Conservation (phyloP, 2,888 invertebrate species). For the Macrostomum cliftonense region DNA sequence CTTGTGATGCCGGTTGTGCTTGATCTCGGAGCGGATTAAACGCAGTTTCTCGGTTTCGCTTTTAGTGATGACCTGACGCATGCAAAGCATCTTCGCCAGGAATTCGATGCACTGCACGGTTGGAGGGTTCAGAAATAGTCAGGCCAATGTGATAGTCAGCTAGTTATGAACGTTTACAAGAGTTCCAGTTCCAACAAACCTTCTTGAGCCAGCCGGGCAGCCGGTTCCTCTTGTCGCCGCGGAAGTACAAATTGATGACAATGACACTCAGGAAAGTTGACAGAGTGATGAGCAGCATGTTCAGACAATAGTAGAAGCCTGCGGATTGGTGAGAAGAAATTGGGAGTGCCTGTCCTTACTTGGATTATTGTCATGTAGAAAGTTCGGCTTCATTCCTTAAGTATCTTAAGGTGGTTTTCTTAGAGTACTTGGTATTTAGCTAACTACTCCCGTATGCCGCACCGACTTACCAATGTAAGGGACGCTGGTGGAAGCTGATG, state of each 20-base stretch:
- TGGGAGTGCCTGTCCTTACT: too few species aligned
- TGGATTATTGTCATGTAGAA: too few species aligned
- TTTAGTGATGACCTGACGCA: constrained; percentile 4
- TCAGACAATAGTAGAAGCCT: constrained; percentile 37
- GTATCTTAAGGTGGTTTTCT: too few species aligned
- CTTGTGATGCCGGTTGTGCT: constrained; percentile 7
- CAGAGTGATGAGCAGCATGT: constrained; percentile 37
- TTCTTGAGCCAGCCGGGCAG: constrained; percentile 11
- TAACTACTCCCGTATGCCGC: too few species aligned
- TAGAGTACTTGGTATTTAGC: too few species aligned
- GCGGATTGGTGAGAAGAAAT: too few species aligned
- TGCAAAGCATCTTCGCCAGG: constrained; percentile 7
- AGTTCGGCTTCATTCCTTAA: too few species aligned
- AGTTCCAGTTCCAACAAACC: neutral
- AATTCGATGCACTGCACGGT: neutral
- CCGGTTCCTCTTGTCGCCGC: constrained; percentile 17
- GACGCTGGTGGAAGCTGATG: constrained; percentile 21
- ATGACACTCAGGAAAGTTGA: constrained; percentile 34
- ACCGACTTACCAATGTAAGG: constrained; percentile 12
- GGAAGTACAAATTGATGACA: constrained; percentile 35
- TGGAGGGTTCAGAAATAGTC: neutral
- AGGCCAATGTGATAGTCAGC: too few species aligned
- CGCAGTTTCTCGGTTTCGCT: constrained; percentile 8
- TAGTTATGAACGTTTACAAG: too few species aligned
- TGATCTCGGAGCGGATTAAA: constrained; percentile 8